phyloP scores from a whole-genome alignment of 2,113 vertebrate species.

The Ariopsis seemanni region DNA sequence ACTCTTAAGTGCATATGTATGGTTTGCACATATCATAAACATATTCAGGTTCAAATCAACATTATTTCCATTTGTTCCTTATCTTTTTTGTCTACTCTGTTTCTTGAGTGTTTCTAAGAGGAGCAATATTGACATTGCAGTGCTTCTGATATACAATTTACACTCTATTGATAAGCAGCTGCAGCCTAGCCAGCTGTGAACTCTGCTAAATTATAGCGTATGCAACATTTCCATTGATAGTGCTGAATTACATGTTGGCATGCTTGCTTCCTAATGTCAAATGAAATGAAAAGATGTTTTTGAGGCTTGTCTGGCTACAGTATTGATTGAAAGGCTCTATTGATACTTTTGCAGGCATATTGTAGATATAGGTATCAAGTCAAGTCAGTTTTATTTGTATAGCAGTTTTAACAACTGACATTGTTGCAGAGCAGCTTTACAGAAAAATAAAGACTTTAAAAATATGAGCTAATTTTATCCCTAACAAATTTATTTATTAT shows the following conservation, averaged over 20 bases:
- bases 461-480: no score
- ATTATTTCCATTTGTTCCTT: background rate
- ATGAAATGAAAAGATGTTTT: background rate
- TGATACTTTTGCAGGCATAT: background rate
- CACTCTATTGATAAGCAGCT: background rate
- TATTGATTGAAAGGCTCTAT: conserved; percentile 6
- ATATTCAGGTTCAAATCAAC: background rate
- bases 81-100: background rate
- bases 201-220: conserved; percentile 1
- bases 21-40: background rate
- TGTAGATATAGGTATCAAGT: background rate
- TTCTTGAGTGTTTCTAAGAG: background rate
- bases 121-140: background rate
- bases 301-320: background rate
- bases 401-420: no score
- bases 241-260: background rate
- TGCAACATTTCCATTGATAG: background rate
- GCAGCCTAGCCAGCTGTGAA: background rate
- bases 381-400: no score
- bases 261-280: background rate
- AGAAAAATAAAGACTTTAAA: no score
- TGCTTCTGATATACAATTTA: background rate
- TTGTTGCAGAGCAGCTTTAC: no score
- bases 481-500: no score
- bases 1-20: background rate